Evolutionary conservation across 2,888 invertebrate genomes (phyloP).

Genomic region (Bruchidius siliquastri): DNA sequence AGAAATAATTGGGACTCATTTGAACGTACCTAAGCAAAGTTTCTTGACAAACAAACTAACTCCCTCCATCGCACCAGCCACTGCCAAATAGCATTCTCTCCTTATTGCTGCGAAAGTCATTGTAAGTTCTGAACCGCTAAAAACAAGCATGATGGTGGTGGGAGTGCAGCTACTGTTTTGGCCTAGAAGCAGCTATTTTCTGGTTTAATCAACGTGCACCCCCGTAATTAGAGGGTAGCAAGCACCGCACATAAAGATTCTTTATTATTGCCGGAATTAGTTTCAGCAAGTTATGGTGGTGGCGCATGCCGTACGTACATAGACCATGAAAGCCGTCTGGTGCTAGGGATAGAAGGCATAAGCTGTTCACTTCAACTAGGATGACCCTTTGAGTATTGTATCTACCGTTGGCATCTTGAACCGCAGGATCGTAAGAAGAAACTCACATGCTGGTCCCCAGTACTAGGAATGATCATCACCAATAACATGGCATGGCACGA

Average conservation of each 20-base stretch:
- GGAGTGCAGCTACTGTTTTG: neutral
- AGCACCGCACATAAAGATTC: neutral
- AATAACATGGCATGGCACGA: no score
- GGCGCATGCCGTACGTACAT: neutral
- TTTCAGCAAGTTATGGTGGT: neutral
- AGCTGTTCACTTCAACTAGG: neutral
- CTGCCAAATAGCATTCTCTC: neutral
- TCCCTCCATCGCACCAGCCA: neutral
- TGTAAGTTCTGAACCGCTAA: neutral
- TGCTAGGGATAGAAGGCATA: no score
- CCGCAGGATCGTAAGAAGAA: no score
- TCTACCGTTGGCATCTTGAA: no score
- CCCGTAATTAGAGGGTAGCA: neutral
- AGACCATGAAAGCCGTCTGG: neutral
- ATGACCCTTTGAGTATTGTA: no score
- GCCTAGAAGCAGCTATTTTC: neutral
- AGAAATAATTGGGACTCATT: conserved; percentile 7
- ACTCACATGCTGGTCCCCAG: no score
- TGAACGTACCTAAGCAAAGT: conserved; percentile 1
- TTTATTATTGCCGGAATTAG: neutral
- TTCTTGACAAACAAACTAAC: neutral
- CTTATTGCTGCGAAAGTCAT: neutral
- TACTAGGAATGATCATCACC: no score
- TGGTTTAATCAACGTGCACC: neutral
- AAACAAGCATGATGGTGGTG: neutral